Conservation (phyloP, 92 coral and sea anemone genomes). For the Actinernus sp. region DNA sequence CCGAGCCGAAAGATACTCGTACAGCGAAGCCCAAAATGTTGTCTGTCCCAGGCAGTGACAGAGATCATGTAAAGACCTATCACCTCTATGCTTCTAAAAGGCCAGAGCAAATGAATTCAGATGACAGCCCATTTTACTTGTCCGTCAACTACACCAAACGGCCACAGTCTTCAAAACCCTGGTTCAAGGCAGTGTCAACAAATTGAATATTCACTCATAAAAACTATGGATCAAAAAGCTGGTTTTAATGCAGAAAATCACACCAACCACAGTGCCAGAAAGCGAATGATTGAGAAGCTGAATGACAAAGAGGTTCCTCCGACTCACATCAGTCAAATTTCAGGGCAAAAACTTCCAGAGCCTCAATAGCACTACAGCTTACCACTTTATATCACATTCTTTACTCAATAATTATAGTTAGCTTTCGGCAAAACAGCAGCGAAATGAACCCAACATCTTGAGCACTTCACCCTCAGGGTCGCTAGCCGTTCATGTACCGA, state of each 20-base stretch:
- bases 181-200: too few species aligned
- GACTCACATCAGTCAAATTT: conserved; percentile 2
- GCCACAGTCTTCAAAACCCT: conserved; percentile 11
- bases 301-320: conserved; percentile 34
- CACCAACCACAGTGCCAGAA: conserved; percentile 21
- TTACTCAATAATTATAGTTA: too few species aligned
- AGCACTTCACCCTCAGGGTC: too few species aligned
- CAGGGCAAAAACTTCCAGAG: too few species aligned
- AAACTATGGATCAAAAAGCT: conserved; percentile 26
- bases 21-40: conserved; percentile 46
- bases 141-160: conserved; percentile 25
- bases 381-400: too few species aligned
- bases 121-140: conserved; percentile 41
- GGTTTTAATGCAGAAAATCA: conserved; percentile 21
- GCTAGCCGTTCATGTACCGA: too few species aligned
- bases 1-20: conserved; percentile 22
- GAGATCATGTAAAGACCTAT: conserved; percentile 46
- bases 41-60: conserved; percentile 43
- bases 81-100: conserved; percentile 40
- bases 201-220: conserved; percentile 24
- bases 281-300: conserved; percentile 39
- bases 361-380: too few species aligned
- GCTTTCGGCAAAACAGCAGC: too few species aligned
- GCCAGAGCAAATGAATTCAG: conserved; percentile 33
- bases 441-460: too few species aligned